phyloP scores from a whole-genome alignment of 2,113 vertebrate species.

The Tinamus guttatus region DNA sequence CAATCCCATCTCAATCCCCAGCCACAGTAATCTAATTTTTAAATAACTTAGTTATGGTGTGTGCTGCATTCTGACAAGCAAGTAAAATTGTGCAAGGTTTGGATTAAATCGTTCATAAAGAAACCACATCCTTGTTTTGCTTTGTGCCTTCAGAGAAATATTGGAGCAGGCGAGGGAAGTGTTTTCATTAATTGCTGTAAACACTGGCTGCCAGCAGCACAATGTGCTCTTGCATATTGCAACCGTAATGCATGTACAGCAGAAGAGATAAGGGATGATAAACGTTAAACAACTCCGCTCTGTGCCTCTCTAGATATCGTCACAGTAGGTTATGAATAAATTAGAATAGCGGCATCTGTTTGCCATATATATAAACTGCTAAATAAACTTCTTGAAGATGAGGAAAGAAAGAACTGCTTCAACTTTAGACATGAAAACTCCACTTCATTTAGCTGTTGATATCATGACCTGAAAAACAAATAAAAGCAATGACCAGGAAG shows the following conservation, averaged over 20 bases:
- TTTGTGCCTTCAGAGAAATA: not conserved
- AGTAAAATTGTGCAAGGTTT: not conserved
- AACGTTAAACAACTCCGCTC: not conserved
- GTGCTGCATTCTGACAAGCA: not conserved
- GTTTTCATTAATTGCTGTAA: conserved; percentile 15
- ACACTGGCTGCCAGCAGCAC: not conserved
- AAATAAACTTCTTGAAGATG: not conserved
- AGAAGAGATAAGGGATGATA: not conserved
- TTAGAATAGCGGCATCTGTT: not conserved
- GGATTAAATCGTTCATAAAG: not conserved
- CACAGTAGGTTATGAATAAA: not conserved
- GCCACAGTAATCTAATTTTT: not conserved
- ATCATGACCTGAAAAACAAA: not conserved
- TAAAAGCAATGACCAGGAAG: not conserved
- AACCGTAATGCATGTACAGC: not conserved
- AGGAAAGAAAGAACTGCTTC: not conserved
- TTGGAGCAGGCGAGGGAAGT: not conserved
- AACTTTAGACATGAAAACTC: not conserved
- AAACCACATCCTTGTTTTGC: conserved; percentile 11
- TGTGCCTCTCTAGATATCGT: not conserved
- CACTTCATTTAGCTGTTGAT: not conserved
- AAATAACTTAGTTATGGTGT: not conserved
- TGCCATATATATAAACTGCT: not conserved
- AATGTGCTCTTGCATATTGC: not conserved
- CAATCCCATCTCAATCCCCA: no score